These are phyloP conservation scores for Philhelius pedissequus DNA, from an alignment of 2,888 invertebrate species.

Conservation along the genomic window DNA sequence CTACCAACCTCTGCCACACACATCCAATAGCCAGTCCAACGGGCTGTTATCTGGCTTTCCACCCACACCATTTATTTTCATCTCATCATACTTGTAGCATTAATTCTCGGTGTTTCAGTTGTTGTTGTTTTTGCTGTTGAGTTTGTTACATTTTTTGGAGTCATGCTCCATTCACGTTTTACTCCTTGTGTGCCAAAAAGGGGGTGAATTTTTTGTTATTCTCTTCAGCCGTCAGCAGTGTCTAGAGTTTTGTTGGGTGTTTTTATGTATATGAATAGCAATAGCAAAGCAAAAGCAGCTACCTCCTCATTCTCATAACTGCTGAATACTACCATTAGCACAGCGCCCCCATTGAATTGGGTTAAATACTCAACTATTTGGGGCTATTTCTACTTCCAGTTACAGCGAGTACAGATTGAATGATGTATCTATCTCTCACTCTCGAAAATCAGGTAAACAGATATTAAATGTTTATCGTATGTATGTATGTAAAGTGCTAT, in stretches of 20 bases:
- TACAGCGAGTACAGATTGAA: conserved; percentile 43
- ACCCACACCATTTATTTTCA: conserved; percentile 50
- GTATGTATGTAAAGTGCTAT: conserved; percentile 35
- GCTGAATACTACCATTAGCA: background rate
- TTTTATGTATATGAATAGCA: too few species aligned
- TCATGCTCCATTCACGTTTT: conserved; percentile 55
- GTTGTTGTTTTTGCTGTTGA: conserved; percentile 12
- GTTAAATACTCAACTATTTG: conserved; percentile 15
- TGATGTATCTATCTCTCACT: conserved; percentile 52
- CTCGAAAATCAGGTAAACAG: conserved; percentile 54
- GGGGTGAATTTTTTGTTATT: conserved; percentile 39
- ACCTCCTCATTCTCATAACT: background rate
- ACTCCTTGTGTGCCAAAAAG: conserved; percentile 22
- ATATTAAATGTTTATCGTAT: conserved; percentile 56
- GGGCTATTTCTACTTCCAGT: conserved; percentile 25
- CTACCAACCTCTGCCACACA: background rate
- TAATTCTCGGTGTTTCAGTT: conserved; percentile 46
- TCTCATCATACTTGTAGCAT: conserved; percentile 47
- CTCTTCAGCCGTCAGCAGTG: background rate
- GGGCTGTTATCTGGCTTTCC: conserved; percentile 14
- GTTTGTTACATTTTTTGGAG: conserved; percentile 32
- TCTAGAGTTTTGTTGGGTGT: conserved; percentile 23
- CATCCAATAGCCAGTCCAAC: background rate
- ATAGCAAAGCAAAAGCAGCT: background rate
- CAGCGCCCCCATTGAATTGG: conserved; percentile 7